Base-by-base conservation (phyloP, 2,888 invertebrate species). In the Leucophenga maculata region DNA sequence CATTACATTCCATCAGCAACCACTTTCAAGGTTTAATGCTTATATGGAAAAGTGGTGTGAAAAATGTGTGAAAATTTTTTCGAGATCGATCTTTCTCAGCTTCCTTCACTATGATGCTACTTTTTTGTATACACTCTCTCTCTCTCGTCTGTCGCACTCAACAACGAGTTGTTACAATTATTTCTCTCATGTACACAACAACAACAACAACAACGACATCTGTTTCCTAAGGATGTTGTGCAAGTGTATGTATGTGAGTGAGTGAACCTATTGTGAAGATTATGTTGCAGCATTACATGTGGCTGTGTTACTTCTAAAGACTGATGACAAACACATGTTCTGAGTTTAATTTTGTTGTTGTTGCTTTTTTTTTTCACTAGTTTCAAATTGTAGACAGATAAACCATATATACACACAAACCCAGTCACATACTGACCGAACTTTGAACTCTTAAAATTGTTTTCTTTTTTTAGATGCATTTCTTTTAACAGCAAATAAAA, bases 351-450 rank as follows among this genome's bases (percentile, higher is more conserved):
- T 9, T 55, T 55, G 3, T 39, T 11, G 3, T 39, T 39, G 3
- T 39, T 39, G 20, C 9, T 22, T 13, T 14, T 55, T 22, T 14
- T 22, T 55, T 11, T 26, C 26, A 13, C 55, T 55, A 22, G 18
- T n/a, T 55, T 55, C 22, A 22, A 26, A 20, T 39, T 39, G 4
- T 11, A 11, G 39, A 39, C 50, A 50, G 6, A 16, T 4, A 50
- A 14, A 50, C n/a, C 16, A n/a, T 50, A 18, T 50, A 26, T 26
- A 26, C 32, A 31, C 32, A 59, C 3, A 59, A 59, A 79, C 79
- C 79, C 78, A 79, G 78, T 79, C 79, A 79, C 79, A 78, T 78
- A 77, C 74, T 79, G 77, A 71, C 70, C 70, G 78, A 78, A 78
- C 78, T 78, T 78, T 78, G 77, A 79, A 79, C 79, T 77, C 76